A percentile compares a stretch with the other conserved stretches of the same genome.
Conservation (phyloP, 2,797 vertebrate species). For the Allobates femoralis region DNA sequence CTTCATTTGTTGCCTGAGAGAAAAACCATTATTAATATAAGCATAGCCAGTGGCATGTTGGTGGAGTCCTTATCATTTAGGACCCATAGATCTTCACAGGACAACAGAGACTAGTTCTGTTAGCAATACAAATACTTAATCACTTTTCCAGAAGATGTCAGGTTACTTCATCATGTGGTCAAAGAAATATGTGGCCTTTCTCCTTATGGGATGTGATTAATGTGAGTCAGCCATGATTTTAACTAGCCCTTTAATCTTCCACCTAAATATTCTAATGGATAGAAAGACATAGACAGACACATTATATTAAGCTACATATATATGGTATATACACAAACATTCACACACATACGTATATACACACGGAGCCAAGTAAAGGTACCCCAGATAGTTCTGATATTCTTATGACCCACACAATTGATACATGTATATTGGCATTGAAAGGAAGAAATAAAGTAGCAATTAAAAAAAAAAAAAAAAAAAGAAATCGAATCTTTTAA, state of each 20-base stretch:
- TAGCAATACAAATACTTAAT: slow-evolving; percentile 68
- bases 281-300: no score
- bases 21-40: slow-evolving; percentile 55
- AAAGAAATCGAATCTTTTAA: no score
- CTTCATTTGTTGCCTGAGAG: slow-evolving; percentile 51
- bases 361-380: no score
- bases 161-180: slow-evolving; percentile 67
- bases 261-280: slow-evolving; percentile 47
- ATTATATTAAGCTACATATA: no score
- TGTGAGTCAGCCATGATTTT: slow-evolving; percentile 62
- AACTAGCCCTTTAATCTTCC: slow-evolving; percentile 61
- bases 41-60: not conserved
- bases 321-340: no score
- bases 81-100: slow-evolving; percentile 60
- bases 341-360: no score
- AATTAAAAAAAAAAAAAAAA: no score
- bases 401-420: no score
- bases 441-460: no score
- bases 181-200: slow-evolving; percentile 63
- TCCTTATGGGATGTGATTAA: slow-evolving; percentile 65
- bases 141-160: slow-evolving; percentile 69
- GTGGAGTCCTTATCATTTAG: slow-evolving; percentile 12
- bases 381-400: no score
- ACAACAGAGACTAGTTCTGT: slow-evolving; percentile 62
- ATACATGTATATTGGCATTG: no score